phyloP scores from a whole-genome alignment of 2,113 vertebrate species.

The Gymnogyps californianus region DNA sequence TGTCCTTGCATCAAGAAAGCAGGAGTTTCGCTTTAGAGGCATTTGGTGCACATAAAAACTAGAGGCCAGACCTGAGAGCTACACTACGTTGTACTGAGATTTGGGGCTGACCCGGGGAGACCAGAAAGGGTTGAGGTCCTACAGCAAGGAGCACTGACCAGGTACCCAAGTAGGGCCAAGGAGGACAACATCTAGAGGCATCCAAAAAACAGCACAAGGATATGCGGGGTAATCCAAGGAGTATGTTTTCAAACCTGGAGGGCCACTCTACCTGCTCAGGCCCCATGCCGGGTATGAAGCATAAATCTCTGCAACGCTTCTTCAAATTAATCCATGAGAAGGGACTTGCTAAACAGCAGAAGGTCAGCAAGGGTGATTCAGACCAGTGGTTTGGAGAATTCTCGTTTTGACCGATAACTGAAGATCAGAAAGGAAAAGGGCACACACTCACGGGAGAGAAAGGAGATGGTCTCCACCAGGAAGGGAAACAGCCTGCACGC shows the following conservation, averaged over 20 bases:
- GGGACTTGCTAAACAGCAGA: background rate
- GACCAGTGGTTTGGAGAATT: slow-evolving; percentile 30
- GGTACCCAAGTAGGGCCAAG: background rate
- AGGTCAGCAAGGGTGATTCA: background rate
- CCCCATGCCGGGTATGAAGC: rapidly evolving
- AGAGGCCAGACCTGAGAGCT: background rate
- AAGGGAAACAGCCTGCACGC: background rate
- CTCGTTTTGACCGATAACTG: background rate
- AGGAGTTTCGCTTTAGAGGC: background rate
- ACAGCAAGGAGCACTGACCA: background rate
- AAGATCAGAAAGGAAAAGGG: background rate
- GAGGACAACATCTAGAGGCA: background rate
- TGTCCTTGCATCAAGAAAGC: background rate
- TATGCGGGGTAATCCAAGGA: background rate
- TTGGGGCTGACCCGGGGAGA: rapidly evolving
- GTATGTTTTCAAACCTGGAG: background rate
- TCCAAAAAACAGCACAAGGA: background rate
- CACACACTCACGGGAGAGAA: rapidly evolving
- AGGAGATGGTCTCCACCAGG: rapidly evolving
- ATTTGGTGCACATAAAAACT: background rate
- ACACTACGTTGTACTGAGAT: rapidly evolving
- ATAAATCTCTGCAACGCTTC: background rate
- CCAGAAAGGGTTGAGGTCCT: background rate
- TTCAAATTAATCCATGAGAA: slow-evolving; percentile 30
- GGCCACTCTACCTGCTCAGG: rapidly evolving